Base-by-base conservation (phyloP, 92 coral and sea anemone genomes). In the Pocillopora grandis region DNA sequence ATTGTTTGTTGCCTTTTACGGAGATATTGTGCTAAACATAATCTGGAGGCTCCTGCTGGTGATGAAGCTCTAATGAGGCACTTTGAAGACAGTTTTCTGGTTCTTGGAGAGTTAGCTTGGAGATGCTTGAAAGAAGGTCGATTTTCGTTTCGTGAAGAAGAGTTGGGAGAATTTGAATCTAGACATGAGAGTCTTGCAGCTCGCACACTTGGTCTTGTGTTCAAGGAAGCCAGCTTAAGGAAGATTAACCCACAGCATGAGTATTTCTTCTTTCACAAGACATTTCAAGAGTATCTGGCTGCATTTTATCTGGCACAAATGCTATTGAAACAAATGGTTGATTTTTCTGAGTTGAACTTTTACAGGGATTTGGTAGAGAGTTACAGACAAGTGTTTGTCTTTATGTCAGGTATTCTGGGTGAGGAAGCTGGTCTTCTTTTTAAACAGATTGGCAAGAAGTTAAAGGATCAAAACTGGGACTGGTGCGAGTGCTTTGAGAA, bases 141-240 rank as follows among this genome's bases (percentile, higher is more conserved):
- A 16, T 18, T 71, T 71, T 71, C 59, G 36, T 71, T 71, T 71
- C 23, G 59, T 71, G 76, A 71, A 71, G 59, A 19, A 7, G 76
- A 71, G 36, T 17, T 71, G 76, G 76, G 31, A 37, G n/a, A 9
- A 71, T 71, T 37, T 71, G 76, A 71, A 71, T 36, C 58, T 10
- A 9, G 0, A 8, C 36, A 17, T 71, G n/a, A 37, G 36, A 58
- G 36, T 48, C 76, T 71, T 2, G 76, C 58, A 71, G 76, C 76
- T 48, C 20, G 76, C 20, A 37, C n/a, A 71, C 57, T 37, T 71
- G 76, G 76, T 58, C 76, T 71, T 19, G 76, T 71, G 16, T 71
- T 8, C 58, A 71, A 37, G 76, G 76, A 71, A 71, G 76, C 59
- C 4, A 71, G 76, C 49, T 0, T 17, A 58, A 48, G 49, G 76